Evolutionary conservation across 2,888 invertebrate genomes (phyloP), one percentile per base, ranked within the genome.

Genomic region (Megamerina dolium): DNA sequence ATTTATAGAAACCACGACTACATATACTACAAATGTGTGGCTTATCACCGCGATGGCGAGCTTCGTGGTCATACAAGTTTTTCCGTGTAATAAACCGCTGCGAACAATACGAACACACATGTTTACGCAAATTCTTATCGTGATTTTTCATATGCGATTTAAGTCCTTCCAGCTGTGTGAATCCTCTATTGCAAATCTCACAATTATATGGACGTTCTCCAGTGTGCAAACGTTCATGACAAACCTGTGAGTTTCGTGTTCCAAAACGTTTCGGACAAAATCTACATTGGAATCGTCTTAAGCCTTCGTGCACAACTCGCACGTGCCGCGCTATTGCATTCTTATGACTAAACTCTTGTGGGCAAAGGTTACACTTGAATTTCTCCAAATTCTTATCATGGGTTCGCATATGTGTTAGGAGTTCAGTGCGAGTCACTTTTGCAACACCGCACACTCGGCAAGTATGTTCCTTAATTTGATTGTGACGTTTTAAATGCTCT

Each of bases 281-380:
- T 0, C 44, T 49, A 38, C 68, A 68, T 14, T 52, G 53, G 37
- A 57, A 68, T 1, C 63, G 56, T 8, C 61, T 56, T 36, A 64
- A 59, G 0, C 68, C 69, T 44, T 66, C 63, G 33, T 68, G 69
- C 1, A 69, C 59, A 3, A 62, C 65, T 2, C 63, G 63, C 6
- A 65, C 59, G 42, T 52, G 56, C 18, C 59, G 43, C 31, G 55
- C 40, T 33, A 65, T 64, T 12, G 66, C 65, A 43, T 63, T 63
- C 41, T 66, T 63, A 39, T 63, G 64, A 14, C 63, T 64, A 27
- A 68, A 68, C 13, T 64, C 56, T 47, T 64, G 63, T 2, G 63
- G 58, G 38, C 69, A 68, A 17, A 58, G 59, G 3, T 56, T 55
- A 40, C 69, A 68, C 21, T 63, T 61, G 36, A 62, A 68, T 43